These are phyloP conservation scores for Rhinoraja longicauda DNA, from an alignment of 2,797 vertebrate genomes.

Conservation along the genomic window DNA sequence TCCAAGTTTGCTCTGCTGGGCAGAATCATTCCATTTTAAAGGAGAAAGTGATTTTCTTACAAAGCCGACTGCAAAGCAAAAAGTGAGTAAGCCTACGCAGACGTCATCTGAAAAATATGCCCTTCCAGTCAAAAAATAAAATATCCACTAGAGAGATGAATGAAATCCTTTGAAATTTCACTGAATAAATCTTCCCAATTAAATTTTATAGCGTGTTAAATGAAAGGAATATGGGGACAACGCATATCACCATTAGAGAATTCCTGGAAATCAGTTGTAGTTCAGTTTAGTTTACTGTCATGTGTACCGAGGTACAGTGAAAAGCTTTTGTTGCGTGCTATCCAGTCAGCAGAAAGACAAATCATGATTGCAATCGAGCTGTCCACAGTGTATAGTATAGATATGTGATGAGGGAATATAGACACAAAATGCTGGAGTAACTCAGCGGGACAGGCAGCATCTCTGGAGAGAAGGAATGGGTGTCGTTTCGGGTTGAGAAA, in stretches of 20 bases:
- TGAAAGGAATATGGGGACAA: neutral
- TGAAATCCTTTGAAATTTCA: neutral
- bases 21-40: neutral
- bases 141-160: neutral
- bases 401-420: too few relatives aligned
- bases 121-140: neutral
- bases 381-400: too few relatives aligned
- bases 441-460: too few relatives aligned
- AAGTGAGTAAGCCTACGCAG: neutral
- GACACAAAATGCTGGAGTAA: too few relatives aligned
- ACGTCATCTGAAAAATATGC: neutral
- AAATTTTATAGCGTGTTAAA: neutral
- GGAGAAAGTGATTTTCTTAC: neutral
- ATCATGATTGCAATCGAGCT: too few relatives aligned
- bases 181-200: neutral
- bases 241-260: neutral
- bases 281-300: too few relatives aligned
- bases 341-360: too few relatives aligned
- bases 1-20: neutral
- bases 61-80: neutral
- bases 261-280: neutral
- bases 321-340: too few relatives aligned
- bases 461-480: too few relatives aligned
- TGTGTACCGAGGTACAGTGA: too few relatives aligned
- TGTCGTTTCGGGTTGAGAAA: too few relatives aligned